These are phyloP conservation scores for Reticulitermes lucifugus DNA, from an alignment of 2,888 invertebrate genomes.

Conservation along the genomic window DNA sequence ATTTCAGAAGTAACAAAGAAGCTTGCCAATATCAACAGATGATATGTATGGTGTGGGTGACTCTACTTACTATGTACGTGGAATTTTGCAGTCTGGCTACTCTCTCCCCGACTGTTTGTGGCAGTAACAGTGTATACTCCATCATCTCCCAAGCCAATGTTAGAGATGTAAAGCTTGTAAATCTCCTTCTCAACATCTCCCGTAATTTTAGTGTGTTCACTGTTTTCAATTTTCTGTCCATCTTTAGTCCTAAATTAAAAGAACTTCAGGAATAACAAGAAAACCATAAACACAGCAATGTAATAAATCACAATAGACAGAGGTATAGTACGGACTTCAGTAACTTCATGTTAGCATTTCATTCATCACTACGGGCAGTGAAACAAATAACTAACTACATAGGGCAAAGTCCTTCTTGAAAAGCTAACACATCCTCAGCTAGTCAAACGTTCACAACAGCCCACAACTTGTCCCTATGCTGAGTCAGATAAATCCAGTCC, in stretches of 20 bases:
- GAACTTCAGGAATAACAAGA: not conserved
- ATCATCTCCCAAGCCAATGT: slow-evolving; percentile 77
- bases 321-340: not conserved
- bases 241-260: slow-evolving; percentile 70
- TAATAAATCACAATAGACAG: not conserved
- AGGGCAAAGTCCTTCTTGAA: too few relatives aligned
- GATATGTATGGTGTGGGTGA: too few relatives aligned
- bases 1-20: too few relatives aligned
- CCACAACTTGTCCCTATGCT: too few relatives aligned
- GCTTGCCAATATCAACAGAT: too few relatives aligned
- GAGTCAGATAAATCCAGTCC: too few relatives aligned
- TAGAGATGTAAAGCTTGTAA: slow-evolving; percentile 78
- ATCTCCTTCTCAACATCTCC: slow-evolving; percentile 73
- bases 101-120: slow-evolving; percentile 81
- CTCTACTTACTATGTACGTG: slow-evolving; percentile 76
- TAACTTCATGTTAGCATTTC: too few relatives aligned
- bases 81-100: slow-evolving; percentile 75
- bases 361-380: too few relatives aligned
- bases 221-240: slow-evolving; percentile 70
- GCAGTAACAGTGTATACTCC: slow-evolving; percentile 85
- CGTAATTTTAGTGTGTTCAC: slow-evolving; percentile 69
- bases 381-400: too few relatives aligned
- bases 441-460: too few relatives aligned
- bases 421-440: too few relatives aligned
- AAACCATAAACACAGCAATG: not conserved